Evolutionary conservation across 2,113 vertebrate genomes (phyloP), one percentile per base, ranked within the genome.

Genomic region (Tragelaphus imberbis): DNA sequence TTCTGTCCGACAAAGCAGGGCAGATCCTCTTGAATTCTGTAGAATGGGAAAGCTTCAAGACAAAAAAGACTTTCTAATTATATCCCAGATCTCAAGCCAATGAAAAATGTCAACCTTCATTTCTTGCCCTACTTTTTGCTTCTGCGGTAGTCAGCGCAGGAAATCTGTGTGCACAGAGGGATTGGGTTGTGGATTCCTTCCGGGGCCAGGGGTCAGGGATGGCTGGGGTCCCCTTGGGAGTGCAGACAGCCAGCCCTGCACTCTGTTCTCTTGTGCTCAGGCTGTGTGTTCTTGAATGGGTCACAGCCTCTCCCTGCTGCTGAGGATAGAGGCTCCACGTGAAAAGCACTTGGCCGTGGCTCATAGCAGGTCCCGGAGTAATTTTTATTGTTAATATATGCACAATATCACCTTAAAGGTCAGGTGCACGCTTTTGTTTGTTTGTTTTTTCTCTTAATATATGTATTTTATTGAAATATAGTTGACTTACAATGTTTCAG

Each of bases 231-330:
- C 15, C 3, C 16, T 16, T 6, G 17, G 6, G 84, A 23, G 10
- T 8, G 0, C 0, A 0, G 30, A 1, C n/a, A 44, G 75, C 11
- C n/a, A 30, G 28, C 16, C 1, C 28, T 15, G 4, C 0, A 0
- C 8, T n/a, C 40, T 23, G 0, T 61, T 36, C n/a, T 47, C 61
- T 3, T 10, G 1, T 77, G 9, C 77, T 63, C 21, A 3, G 27
- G 55, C 33, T 1, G 30, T 6, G 27, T 40, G 30, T 12, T 89
- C 44, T 79, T 84, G 81, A 75, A 2, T 0, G 7, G 23, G 44
- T 3, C 16, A 0, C 13, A 55, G 30, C 8, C 2, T 49, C 44
- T 25, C 3, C 2, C 53, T 36, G 33, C 33, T 36, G 4, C 6
- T 9, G 15, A 55, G 44, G 56, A 47, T 30, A 11, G 8, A 61